Evolutionary conservation across 2,113 vertebrate genomes (phyloP).

Genomic region (Tupaia chinensis): DNA sequence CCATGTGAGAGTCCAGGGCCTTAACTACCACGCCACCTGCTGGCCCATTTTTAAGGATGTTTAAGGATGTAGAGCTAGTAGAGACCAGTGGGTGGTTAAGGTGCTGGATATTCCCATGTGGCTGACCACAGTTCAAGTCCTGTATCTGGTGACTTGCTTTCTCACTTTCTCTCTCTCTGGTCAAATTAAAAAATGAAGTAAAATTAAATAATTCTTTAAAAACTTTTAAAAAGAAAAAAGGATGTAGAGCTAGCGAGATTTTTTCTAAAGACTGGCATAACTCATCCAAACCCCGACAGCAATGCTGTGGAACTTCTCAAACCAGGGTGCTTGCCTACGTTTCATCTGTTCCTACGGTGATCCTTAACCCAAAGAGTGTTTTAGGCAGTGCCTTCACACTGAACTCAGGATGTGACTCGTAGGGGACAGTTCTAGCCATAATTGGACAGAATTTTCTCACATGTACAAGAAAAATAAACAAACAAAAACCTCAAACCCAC

Average conservation of each 20-base stretch:
- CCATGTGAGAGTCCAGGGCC: no score
- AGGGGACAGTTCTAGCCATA: slow-evolving; percentile 73
- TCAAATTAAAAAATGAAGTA: no score
- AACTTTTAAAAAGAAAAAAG: no score
- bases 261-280: slow-evolving; percentile 42
- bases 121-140: no score
- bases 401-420: slow-evolving; percentile 76
- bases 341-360: slow-evolving; percentile 47
- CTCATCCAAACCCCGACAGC: slow-evolving; percentile 6
- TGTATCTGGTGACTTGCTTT: no score
- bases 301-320: not conserved
- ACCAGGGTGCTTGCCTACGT: not conserved
- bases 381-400: slow-evolving; percentile 67
- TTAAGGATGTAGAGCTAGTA: no score
- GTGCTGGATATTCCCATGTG: no score
- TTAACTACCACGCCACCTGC: no score
- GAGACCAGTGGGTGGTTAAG: no score
- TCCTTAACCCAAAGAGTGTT: slow-evolving; percentile 64
- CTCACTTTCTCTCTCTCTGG: no score
- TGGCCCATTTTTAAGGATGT: no score
- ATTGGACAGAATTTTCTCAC: slow-evolving; percentile 71
- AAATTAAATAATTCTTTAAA: no score
- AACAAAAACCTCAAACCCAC: slow-evolving; percentile 63
- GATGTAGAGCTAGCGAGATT: not conserved
- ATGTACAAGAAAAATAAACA: not conserved